Evolutionary conservation across 2,797 vertebrate genomes (phyloP).

Genomic region (Coregonus suidteri): DNA sequence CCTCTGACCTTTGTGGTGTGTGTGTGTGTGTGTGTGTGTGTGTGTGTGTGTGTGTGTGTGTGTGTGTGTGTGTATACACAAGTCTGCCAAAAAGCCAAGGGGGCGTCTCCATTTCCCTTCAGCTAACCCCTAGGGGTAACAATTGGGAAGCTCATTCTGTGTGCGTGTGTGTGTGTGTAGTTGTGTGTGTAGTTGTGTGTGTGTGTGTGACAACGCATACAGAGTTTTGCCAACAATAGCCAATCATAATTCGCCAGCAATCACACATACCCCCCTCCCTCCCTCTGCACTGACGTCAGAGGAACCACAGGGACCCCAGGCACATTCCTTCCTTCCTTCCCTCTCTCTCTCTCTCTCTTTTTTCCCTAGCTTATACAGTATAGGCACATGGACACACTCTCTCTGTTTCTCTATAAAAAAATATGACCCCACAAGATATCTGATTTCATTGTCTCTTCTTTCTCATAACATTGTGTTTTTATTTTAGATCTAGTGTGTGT

Average conservation of each 20-base stretch:
- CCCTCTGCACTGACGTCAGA: constrained; percentile 46
- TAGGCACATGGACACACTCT: too few species aligned
- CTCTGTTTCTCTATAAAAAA: too few species aligned
- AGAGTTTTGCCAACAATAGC: background rate
- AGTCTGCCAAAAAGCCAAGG: background rate
- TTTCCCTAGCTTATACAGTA: background rate
- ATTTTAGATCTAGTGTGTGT: too few species aligned
- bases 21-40: background rate
- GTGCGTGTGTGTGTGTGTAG: background rate
- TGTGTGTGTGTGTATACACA: background rate
- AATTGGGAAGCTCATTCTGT: constrained; percentile 16
- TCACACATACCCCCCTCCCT: constrained; percentile 31
- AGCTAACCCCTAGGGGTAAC: background rate
- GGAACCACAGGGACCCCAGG: constrained; percentile 45
- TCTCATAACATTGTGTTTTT: too few species aligned
- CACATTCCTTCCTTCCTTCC: background rate
- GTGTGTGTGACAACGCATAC: background rate
- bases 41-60: background rate
- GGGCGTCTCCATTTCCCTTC: constrained; percentile 21
- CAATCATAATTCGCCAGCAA: constrained; percentile 10
- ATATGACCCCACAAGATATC: too few species aligned
- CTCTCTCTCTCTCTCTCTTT: too few species aligned
- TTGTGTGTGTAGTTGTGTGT: background rate
- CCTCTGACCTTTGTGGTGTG: background rate
- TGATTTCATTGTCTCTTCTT: too few species aligned